These are phyloP conservation scores for Mythimna loreyi DNA, from an alignment of 2,888 invertebrate species.

Conservation along the genomic window DNA sequence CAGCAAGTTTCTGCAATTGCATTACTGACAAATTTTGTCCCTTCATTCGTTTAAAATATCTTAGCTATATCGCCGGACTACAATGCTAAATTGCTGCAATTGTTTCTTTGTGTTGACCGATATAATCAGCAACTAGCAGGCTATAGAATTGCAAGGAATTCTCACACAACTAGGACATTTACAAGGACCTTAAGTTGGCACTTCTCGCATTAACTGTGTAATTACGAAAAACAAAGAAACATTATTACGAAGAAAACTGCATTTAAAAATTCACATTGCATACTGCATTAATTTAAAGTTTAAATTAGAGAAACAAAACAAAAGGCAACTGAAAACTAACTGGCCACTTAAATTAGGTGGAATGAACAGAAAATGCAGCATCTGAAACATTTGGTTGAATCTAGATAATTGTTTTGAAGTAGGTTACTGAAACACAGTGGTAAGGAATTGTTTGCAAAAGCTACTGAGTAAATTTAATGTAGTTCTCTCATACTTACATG, in stretches of 20 bases:
- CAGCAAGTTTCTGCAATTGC: too few relatives aligned
- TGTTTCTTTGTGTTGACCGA: too few relatives aligned
- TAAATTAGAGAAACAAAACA: constrained; percentile 25
- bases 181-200: too few relatives aligned
- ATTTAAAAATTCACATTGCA: not conserved
- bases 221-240: not conserved
- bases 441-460: not conserved
- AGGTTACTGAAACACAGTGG: not conserved
- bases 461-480: not conserved
- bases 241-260: not conserved
- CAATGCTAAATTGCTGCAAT: too few relatives aligned
- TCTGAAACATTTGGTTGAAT: constrained; percentile 27
- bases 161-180: too few relatives aligned
- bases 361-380: constrained; percentile 21
- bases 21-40: too few relatives aligned
- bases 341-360: constrained; percentile 18
- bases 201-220: too few relatives aligned
- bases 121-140: too few relatives aligned
- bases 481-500: too few relatives aligned
- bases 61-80: too few relatives aligned
- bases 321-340: constrained; percentile 18
- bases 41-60: too few relatives aligned
- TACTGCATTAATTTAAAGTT: constrained; percentile 15
- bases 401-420: constrained; percentile 17
- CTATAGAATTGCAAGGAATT: too few relatives aligned